A percentile compares a stretch with the other conserved stretches of the same genome.
These are phyloP conservation scores for Hyphantria cunea DNA, from an alignment of 1,140 invertebrate species.

Conservation along the genomic window DNA sequence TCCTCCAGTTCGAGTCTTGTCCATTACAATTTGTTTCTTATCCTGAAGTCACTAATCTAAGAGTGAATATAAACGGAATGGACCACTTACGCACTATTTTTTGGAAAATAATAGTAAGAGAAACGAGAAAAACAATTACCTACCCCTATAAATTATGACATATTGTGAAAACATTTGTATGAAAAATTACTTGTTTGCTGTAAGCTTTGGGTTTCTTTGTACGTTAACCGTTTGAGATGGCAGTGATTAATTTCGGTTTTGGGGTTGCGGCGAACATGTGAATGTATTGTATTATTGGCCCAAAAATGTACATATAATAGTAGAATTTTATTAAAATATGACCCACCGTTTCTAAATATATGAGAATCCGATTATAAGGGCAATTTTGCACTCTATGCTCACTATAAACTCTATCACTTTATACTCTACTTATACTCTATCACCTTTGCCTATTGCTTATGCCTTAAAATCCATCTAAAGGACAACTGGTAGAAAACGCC, in stretches of 20 bases:
- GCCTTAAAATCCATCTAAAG: too few species aligned
- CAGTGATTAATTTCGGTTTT: constrained; percentile 13
- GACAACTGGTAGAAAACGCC: too few species aligned
- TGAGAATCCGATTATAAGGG: too few species aligned
- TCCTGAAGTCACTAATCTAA: constrained; percentile 13
- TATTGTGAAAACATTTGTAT: constrained; percentile 16
- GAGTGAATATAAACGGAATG: constrained; percentile 5
- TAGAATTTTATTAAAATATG: too few species aligned
- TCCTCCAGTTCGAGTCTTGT: too few species aligned
- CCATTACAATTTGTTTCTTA: constrained; percentile 13
- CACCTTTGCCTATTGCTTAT: too few species aligned
- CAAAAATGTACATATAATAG: not conserved
- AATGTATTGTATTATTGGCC: too few species aligned
- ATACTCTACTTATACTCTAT: too few species aligned
- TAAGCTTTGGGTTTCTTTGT: constrained; percentile 6
- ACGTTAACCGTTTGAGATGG: constrained; percentile 7
- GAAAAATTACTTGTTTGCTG: constrained; percentile 11
- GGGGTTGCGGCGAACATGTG: not conserved
- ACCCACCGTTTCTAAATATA: too few species aligned
- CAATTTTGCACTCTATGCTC: too few species aligned
- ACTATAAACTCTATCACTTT: too few species aligned
- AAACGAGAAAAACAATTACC: constrained; percentile 27
- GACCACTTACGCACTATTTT: constrained; percentile 15
- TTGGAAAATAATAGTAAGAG: constrained; percentile 3
- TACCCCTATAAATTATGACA: constrained; percentile 12